Conservation (phyloP, 2,797 vertebrate species). For the Cyprinella venusta region DNA sequence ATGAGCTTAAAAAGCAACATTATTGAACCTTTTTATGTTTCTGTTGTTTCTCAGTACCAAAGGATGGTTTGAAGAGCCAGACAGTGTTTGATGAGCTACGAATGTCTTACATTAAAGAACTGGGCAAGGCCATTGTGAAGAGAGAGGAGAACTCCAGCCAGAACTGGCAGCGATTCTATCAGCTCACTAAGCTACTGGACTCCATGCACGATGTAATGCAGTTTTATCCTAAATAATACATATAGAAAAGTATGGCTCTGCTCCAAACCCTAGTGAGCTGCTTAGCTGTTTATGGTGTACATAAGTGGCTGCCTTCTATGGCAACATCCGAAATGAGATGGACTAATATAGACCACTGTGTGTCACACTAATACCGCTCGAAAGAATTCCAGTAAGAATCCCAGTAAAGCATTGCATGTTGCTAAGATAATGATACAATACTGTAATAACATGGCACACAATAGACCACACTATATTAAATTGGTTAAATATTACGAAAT, state of each 20-base stretch:
- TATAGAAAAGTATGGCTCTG: not conserved
- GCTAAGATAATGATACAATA: not conserved
- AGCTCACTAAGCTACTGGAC: constrained; percentile 98
- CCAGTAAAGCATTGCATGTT: not conserved
- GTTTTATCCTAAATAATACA: not conserved
- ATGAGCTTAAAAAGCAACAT: not conserved
- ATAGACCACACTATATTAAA: not conserved
- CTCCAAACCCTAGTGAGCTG: not conserved
- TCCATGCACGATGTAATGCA: constrained; percentile 94
- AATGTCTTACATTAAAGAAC: constrained; percentile 98
- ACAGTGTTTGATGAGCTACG: constrained; percentile 95
- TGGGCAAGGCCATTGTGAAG: constrained; percentile 98
- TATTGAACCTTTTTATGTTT: not conserved
- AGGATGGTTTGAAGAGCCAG: constrained; percentile 97
- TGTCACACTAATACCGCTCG: not conserved
- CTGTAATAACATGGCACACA: not conserved
- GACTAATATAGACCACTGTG: not conserved
- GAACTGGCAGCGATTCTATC: constrained; percentile 99
- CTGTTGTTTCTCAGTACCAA: constrained; percentile 85
- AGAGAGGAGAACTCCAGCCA: constrained; percentile 98
- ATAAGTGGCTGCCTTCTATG: not conserved
- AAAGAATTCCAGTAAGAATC: not conserved
- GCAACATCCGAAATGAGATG: not conserved
- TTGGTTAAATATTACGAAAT: not conserved
- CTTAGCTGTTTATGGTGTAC: not conserved